phyloP scores from a whole-genome alignment of 2,113 vertebrate species.

The Cyanocitta stelleri region DNA sequence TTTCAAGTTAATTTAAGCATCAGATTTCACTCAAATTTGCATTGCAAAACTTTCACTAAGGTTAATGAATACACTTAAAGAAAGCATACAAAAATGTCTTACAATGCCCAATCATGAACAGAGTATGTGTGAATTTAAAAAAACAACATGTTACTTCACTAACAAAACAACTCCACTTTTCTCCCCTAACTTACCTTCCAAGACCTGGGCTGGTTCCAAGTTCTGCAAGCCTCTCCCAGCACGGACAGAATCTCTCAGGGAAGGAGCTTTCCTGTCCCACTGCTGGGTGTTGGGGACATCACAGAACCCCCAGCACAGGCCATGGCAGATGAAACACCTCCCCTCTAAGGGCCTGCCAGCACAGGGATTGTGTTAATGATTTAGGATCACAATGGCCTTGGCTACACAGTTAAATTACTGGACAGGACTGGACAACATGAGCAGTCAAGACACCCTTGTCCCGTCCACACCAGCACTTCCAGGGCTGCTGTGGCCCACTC shows the following conservation, averaged over 20 bases:
- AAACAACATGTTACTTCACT: not conserved
- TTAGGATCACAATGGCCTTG: not conserved
- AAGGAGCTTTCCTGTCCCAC: not conserved
- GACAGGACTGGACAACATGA: slow-evolving; percentile 15
- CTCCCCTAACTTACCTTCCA: slow-evolving; percentile 35
- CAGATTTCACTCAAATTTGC: not conserved
- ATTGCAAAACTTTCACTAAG: not conserved
- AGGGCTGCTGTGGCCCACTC: not conserved
- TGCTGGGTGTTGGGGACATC: not conserved
- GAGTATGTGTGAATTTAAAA: not conserved
- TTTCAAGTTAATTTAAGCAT: not conserved
- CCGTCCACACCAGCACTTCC: not conserved
- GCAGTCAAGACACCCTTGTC: not conserved
- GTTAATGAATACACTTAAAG: slow-evolving; percentile 1
- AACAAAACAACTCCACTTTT: not conserved
- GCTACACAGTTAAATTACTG: not conserved
- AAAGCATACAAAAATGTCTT: not conserved
- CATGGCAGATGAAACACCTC: not conserved
- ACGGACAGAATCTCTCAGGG: not conserved
- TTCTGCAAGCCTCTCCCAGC: not conserved
- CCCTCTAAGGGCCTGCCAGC: not conserved
- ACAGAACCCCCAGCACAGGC: not conserved
- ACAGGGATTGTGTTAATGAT: not conserved
- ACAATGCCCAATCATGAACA: not conserved
- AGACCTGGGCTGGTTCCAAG: not conserved